Evolutionary conservation across 2,113 vertebrate genomes (phyloP).

Genomic region (Melanerpes formicivorus): DNA sequence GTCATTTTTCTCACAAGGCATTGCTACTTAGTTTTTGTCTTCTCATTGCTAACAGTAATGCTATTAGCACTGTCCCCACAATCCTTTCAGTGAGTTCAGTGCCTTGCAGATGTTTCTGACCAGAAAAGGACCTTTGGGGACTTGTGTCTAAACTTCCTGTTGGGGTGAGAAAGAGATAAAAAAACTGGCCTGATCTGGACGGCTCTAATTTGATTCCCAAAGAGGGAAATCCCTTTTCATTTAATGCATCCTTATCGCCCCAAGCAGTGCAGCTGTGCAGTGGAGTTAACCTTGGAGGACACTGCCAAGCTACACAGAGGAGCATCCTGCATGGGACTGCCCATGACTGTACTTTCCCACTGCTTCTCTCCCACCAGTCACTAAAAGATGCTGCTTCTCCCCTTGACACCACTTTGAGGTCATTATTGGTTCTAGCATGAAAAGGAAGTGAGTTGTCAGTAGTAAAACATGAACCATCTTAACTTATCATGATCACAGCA

Average conservation of each 20-base stretch:
- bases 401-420: conserved; percentile 20
- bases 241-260: conserved; percentile 27
- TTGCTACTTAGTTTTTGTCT: background rate
- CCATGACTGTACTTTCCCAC: conserved; percentile 54
- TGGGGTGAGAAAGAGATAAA: conserved; percentile 46
- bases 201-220: conserved; percentile 54
- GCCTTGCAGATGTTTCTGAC: conserved; percentile 18
- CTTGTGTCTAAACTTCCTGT: conserved; percentile 25
- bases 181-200: conserved; percentile 41
- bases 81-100: background rate
- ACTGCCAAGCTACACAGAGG: conserved; percentile 26
- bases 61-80: background rate
- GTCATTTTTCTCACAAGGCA: background rate
- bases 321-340: conserved; percentile 52
- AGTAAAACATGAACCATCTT: conserved; percentile 24
- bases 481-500: background rate
- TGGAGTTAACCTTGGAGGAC: conserved; percentile 57
- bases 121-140: conserved; percentile 28
- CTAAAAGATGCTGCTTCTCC: conserved; percentile 2
- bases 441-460: background rate
- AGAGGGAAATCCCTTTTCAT: conserved; percentile 62
- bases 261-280: conserved; percentile 69
- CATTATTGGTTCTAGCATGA: background rate
- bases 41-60: background rate
- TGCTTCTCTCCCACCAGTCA: conserved; percentile 25